Evolutionary conservation across 1,140 invertebrate genomes (phyloP).

Genomic region (Cyclargus thomasi): DNA sequence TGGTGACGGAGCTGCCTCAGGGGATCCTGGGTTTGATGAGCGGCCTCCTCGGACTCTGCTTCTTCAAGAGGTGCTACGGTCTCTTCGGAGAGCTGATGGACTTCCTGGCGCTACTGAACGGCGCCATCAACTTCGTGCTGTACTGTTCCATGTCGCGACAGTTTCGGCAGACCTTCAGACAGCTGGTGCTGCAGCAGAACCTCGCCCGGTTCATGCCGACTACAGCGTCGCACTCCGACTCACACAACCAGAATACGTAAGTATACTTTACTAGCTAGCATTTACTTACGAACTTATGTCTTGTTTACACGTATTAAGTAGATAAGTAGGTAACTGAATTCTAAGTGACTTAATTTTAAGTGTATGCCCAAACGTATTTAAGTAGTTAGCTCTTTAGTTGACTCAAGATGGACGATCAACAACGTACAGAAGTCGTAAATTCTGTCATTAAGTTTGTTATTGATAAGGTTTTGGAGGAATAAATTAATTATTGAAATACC

Average conservation of each 20-base stretch:
- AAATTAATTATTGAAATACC: no score
- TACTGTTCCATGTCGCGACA: constrained; percentile 96
- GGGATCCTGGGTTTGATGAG: constrained; percentile 85
- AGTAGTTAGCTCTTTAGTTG: no score
- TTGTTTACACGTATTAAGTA: no score
- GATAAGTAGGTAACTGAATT: no score
- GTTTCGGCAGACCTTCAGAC: constrained; percentile 90
- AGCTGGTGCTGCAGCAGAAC: constrained; percentile 79
- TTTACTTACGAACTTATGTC: no score
- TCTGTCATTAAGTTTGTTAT: no score
- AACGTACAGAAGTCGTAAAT: no score
- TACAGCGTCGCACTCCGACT: constrained; percentile 54
- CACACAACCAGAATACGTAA: constrained; percentile 63
- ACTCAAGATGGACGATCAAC: no score
- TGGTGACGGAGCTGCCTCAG: constrained; percentile 92
- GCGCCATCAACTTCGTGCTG: constrained; percentile 94
- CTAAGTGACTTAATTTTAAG: no score
- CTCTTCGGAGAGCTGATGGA: constrained; percentile 94
- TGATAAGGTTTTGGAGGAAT: no score
- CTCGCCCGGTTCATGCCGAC: constrained; percentile 60
- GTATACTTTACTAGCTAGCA: constrained; percentile 26
- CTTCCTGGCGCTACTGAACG: constrained; percentile 92
- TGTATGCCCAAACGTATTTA: no score
- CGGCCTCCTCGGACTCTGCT: constrained; percentile 82
- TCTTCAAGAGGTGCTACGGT: constrained; percentile 84